These are phyloP conservation scores for Leptothorax acervorum DNA, from an alignment of 2,888 invertebrate species.

Conservation along the genomic window DNA sequence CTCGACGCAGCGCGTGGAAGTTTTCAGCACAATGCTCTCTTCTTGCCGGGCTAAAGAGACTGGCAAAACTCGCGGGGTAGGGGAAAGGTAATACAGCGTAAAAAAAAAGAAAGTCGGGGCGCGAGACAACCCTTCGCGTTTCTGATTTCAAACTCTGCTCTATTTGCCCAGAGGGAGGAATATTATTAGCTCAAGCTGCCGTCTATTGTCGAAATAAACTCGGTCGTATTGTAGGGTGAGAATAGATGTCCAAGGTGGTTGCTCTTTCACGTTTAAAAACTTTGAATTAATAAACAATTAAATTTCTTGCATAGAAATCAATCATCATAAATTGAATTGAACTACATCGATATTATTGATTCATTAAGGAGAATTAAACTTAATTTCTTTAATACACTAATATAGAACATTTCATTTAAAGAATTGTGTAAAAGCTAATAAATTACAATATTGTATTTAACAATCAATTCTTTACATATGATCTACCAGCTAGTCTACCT, in stretches of 20 bases:
- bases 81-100: slow-evolving; percentile 46
- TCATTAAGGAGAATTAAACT: not conserved
- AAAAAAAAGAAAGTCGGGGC: slow-evolving; percentile 67
- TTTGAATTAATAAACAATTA: not conserved
- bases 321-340: not conserved
- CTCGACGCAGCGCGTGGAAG: slow-evolving; percentile 67
- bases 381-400: not conserved
- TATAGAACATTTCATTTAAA: not conserved
- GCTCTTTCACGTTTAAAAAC: slow-evolving; percentile 17
- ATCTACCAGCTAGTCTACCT: not conserved
- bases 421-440: not conserved
- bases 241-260: slow-evolving; percentile 43
- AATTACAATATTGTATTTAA: not conserved
- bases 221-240: slow-evolving; percentile 68
- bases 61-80: slow-evolving; percentile 55
- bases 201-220: slow-evolving; percentile 81
- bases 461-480: not conserved
- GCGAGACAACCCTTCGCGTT: slow-evolving; percentile 69
- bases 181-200: slow-evolving; percentile 84
- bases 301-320: not conserved
- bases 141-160: slow-evolving; percentile 65
- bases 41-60: slow-evolving; percentile 57
- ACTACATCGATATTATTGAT: not conserved
- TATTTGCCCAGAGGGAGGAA: slow-evolving; percentile 76
- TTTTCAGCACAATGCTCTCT: slow-evolving; percentile 78